Conservation (phyloP, 1,140 invertebrate species). For the Trichonephila clavata region DNA sequence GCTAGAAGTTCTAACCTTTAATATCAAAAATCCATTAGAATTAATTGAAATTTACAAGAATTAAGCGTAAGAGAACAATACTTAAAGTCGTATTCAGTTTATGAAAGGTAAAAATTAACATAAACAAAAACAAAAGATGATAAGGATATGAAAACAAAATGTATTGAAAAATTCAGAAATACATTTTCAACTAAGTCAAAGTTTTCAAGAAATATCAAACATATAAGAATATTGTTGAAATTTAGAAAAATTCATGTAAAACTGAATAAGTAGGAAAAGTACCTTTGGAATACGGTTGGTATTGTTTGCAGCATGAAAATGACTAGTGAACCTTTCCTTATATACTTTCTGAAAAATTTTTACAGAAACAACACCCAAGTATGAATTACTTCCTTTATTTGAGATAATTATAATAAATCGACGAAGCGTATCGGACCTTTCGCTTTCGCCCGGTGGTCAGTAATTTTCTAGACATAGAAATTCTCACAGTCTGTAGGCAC, state of each 20-base stretch:
- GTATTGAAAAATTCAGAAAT: background rate
- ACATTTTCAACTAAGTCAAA: background rate
- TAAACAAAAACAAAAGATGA: no score
- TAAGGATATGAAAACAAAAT: background rate
- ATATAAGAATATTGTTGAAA: background rate
- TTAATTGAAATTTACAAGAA: no score
- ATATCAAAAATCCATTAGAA: no score
- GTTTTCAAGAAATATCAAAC: no score
- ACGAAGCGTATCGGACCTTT: background rate
- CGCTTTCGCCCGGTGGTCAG: constrained; percentile 3
- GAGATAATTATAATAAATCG: background rate
- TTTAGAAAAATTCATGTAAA: background rate
- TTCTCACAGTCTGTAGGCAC: background rate
- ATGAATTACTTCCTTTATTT: constrained; percentile 36
- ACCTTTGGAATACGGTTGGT: background rate
- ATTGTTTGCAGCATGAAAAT: background rate
- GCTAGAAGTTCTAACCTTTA: no score
- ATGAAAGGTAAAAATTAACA: no score
- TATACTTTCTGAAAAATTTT: background rate
- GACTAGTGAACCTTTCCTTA: background rate
- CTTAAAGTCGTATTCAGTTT: no score
- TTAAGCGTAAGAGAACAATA: no score
- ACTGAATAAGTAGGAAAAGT: background rate
- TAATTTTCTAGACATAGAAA: background rate
- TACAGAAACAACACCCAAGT: background rate